phyloP scores from a whole-genome alignment of 2,888 invertebrate species.

The Blera fallax region DNA sequence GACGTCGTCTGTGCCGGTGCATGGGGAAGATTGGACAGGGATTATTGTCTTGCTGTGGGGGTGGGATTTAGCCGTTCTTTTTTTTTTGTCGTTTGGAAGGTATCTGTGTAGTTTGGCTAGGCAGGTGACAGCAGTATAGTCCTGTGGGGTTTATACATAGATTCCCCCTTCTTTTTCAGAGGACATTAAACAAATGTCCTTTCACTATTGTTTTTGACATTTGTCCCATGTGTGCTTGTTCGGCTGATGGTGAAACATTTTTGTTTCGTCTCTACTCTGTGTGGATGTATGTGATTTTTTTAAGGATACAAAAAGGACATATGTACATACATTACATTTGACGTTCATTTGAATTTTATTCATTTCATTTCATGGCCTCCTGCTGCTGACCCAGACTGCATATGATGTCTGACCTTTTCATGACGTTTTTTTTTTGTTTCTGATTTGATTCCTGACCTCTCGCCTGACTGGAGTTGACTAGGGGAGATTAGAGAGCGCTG shows the following conservation, averaged over 20 bases:
- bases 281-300: not conserved
- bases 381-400: slow-evolving; percentile 27
- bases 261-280: not conserved
- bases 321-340: slow-evolving; percentile 16
- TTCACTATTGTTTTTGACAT: slow-evolving; percentile 41
- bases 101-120: not conserved
- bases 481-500: not conserved
- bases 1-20: not conserved
- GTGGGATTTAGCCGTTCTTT: not conserved
- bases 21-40: not conserved
- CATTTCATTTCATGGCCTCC: slow-evolving; percentile 29
- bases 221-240: slow-evolving; percentile 25
- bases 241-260: not conserved
- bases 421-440: not conserved
- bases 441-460: slow-evolving; percentile 4
- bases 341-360: slow-evolving; percentile 47
- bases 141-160: not conserved
- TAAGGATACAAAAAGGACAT: not conserved
- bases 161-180: not conserved
- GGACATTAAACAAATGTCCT: slow-evolving; percentile 38
- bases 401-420: slow-evolving; percentile 3
- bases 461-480: not conserved
- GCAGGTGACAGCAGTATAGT: slow-evolving; percentile 34
- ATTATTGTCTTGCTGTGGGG: slow-evolving; percentile 8
- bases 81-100: not conserved